Evolutionary conservation across 2,797 vertebrate species (phyloP).

Genomic region (Poeciliopsis turneri): DNA sequence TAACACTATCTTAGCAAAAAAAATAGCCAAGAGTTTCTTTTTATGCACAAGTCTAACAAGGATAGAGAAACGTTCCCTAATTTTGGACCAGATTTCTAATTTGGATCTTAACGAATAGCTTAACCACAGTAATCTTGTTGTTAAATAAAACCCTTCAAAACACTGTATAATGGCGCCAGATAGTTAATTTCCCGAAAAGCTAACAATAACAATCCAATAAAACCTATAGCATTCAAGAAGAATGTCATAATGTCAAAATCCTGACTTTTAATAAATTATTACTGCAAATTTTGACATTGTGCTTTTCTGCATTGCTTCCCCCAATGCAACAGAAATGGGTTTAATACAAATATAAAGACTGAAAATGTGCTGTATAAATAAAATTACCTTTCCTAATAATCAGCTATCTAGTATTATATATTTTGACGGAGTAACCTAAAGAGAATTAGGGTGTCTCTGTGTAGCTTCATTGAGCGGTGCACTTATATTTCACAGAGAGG

Average conservation of each 20-base stretch:
- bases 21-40: background rate
- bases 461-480: conserved; percentile 16
- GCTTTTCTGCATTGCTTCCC: background rate
- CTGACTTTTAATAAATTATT: too few species aligned
- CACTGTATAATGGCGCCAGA: background rate
- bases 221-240: background rate
- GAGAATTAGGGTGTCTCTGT: background rate
- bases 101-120: background rate
- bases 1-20: background rate
- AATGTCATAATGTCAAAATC: background rate
- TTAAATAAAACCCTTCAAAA: background rate
- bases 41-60: background rate
- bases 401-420: background rate
- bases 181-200: background rate
- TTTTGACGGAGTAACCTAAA: conserved; percentile 16
- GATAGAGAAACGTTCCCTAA: background rate
- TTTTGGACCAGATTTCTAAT: background rate
- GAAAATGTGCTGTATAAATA: too few species aligned
- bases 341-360: background rate
- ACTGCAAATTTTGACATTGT: too few species aligned
- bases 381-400: background rate
- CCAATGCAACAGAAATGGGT: background rate
- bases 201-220: background rate
- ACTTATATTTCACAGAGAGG: conserved; percentile 43
- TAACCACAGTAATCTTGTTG: background rate